Base-by-base conservation (phyloP, 2,888 invertebrate species). In the Conops quadrifasciatus region DNA sequence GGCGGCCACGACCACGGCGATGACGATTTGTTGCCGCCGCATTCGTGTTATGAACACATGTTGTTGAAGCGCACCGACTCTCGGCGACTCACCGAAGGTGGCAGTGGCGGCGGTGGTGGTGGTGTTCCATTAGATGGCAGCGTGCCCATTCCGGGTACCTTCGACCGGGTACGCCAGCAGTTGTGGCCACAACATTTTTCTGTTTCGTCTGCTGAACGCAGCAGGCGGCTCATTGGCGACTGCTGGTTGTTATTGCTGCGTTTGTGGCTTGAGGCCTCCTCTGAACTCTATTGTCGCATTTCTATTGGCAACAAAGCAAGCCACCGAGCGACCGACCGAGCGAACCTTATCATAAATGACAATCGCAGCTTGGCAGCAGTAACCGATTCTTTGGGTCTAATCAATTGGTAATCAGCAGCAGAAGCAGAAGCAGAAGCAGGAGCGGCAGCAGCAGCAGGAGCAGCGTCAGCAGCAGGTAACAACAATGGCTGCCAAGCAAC, bases 281-380 rank as follows among this genome's bases (percentile, higher is more conserved):
- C 49, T 26, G 72, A 72, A 75, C 72, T 75, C 75, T 75, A 73
- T 65, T 74, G 73, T 75, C 74, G 75, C 59, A 59, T 47, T 67
- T 67, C 67, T 58, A 67, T 67, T 67, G 67, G 68, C 68, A 68
- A 51, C 36, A 16, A 60, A 36, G 21, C 67, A 49, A 36, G 30
- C 59, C 1, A 24, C 28, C 26, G 59, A n/a, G 15, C 49, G 21
- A 21, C 5, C 36, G 4, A 36, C 5, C 36, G 36, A 36, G 9
- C 36, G 36, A 36, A 9, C 36, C 59, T 67, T 59, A 67, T 67
- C 67, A 56, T n/a, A 45, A 58, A 45, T 45, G 45, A 28, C 67
- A 67, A 67, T 67, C 67, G 26, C 67, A 56, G 65, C 45, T 16
- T 49, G 9, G 49, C 64, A 26, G 24, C 64, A 19, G n/a, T 30